A percentile compares a stretch with the other conserved stretches of the same genome.
These are phyloP conservation scores for Cepaea hortensis DNA, from an alignment of 2,888 invertebrate species.

Conservation along the genomic window DNA sequence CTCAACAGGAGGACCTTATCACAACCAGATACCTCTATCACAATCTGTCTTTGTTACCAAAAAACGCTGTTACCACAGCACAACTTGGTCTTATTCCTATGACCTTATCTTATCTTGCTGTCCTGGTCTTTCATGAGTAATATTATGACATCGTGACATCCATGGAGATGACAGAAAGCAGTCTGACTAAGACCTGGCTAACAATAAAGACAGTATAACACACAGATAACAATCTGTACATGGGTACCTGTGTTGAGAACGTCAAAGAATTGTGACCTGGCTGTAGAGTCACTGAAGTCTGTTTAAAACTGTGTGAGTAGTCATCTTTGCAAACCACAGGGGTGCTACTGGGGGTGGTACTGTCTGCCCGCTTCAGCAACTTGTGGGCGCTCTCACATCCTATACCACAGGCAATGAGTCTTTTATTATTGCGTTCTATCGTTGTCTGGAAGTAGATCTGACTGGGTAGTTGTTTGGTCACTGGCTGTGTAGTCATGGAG, in stretches of 20 bases:
- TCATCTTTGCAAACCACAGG: slow-evolving; percentile 81
- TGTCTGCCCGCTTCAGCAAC: slow-evolving; percentile 67
- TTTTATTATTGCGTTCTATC: slow-evolving; percentile 57
- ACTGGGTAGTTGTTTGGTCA: slow-evolving; percentile 57
- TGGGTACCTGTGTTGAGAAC: slow-evolving; percentile 75
- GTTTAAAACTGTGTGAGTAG: slow-evolving; percentile 81
- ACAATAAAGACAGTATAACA: no score
- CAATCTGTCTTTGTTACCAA: no score
- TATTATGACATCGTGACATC: no score
- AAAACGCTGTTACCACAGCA: no score
- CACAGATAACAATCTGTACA: not conserved
- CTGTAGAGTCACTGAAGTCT: slow-evolving; percentile 73
- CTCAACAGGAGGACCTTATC: no score
- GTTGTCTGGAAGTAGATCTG: slow-evolving; percentile 59
- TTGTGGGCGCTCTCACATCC: slow-evolving; percentile 65
- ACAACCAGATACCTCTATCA: no score
- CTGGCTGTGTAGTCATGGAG: slow-evolving; percentile 43
- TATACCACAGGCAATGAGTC: slow-evolving; percentile 59
- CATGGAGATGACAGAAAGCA: no score
- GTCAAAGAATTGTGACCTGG: slow-evolving; percentile 77
- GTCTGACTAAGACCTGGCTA: no score
- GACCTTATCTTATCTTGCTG: no score
- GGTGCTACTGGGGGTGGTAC: slow-evolving; percentile 72
- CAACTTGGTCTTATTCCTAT: no score
- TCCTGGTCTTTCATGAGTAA: no score